Conservation (phyloP, 2,113 vertebrate genomes). For the Agelaius phoeniceus region DNA sequence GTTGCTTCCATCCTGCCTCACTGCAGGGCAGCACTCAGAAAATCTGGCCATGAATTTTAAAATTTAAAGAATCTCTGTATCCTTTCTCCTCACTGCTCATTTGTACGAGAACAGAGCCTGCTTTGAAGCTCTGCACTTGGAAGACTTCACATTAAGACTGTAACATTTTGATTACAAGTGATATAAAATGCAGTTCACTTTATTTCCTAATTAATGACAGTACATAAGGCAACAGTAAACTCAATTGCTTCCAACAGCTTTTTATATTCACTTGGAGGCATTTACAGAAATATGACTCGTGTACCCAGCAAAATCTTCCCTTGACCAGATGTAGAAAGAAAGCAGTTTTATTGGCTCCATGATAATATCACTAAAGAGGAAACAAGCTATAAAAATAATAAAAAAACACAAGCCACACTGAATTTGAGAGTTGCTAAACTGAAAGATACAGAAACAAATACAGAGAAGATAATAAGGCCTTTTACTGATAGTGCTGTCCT, state of each 20-base stretch:
- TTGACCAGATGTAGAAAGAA: constrained; percentile 66
- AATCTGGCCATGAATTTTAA: neutral
- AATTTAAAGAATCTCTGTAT: neutral
- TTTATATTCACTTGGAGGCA: constrained; percentile 60
- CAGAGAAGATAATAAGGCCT: constrained; percentile 46
- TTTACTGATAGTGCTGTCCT: constrained; percentile 51
- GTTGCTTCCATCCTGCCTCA: neutral
- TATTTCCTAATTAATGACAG: constrained; percentile 69
- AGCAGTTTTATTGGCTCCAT: constrained; percentile 56
- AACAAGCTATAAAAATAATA: constrained; percentile 63
- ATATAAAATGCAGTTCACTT: constrained; percentile 59
- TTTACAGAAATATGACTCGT: constrained; percentile 45
- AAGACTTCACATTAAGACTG: neutral
- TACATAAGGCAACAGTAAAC: constrained; percentile 64
- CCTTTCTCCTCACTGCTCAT: neutral
- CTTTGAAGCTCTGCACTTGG: neutral
- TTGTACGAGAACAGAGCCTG: neutral
- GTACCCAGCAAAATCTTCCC: constrained; percentile 56
- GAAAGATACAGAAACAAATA: constrained; percentile 51
- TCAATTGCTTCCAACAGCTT: constrained; percentile 65
- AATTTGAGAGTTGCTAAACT: constrained; percentile 42
- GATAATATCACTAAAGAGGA: constrained; percentile 62
- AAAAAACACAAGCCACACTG: neutral
- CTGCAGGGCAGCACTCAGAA: neutral
- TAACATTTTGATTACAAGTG: constrained; percentile 63